Percentiles rank a stretch among this genome's conserved stretches.
Conservation (phyloP, 2,113 vertebrate genomes). For the Pseudonaja textilis region DNA sequence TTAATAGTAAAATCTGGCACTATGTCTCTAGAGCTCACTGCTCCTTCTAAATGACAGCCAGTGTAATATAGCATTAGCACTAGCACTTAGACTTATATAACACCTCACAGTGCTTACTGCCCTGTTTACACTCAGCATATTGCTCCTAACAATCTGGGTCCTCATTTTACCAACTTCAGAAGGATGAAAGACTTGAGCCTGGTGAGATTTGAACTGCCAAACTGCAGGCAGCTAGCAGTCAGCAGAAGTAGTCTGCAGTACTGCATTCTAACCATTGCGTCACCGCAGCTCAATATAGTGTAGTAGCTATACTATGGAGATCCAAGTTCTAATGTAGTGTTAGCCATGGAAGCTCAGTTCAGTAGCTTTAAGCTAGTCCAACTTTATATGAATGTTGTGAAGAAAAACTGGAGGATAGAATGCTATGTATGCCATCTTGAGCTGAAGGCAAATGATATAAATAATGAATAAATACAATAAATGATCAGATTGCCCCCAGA, state of each 20-base stretch:
- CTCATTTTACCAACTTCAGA: no score
- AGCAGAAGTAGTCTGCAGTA: no score
- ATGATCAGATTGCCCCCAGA: background rate
- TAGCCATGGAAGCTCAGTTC: background rate
- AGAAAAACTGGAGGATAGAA: background rate
- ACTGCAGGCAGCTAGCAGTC: no score
- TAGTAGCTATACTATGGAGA: background rate
- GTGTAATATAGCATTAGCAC: background rate
- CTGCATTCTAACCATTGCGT: no score
- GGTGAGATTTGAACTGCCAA: no score
- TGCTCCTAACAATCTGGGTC: no score
- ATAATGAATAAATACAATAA: background rate
- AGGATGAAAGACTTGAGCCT: no score
- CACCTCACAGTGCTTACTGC: no score
- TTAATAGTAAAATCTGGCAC: conserved; percentile 1
- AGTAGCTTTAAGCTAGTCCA: background rate
- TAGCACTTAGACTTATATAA: background rate
- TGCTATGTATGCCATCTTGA: background rate
- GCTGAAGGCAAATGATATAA: background rate
- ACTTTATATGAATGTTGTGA: background rate
- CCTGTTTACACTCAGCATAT: no score
- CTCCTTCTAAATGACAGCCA: background rate
- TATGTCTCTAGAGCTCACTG: background rate
- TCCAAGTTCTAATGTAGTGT: background rate
- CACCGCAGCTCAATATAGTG: background rate